These are phyloP conservation scores for Aphidoletes aphidimyza DNA, from an alignment of 2,888 invertebrate genomes.

Conservation along the genomic window DNA sequence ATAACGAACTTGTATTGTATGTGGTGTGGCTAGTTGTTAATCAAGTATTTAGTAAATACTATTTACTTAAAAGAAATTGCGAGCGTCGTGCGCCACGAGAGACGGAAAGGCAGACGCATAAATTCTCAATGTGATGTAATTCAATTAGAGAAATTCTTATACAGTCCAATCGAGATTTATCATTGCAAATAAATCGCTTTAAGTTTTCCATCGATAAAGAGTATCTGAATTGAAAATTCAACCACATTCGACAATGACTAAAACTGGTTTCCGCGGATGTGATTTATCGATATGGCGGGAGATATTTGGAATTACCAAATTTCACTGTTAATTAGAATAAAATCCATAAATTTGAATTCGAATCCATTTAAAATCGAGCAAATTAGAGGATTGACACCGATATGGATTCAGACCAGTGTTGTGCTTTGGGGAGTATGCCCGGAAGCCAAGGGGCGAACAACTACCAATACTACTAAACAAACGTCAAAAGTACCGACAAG, in stretches of 20 bases:
- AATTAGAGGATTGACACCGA: no score
- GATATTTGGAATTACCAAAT: no score
- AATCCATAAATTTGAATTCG: background rate
- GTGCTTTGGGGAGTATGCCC: no score
- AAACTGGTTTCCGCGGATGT: background rate
- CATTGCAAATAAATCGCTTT: background rate
- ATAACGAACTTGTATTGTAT: background rate
- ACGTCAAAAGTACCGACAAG: no score
- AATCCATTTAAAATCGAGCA: background rate
- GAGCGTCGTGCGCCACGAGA: background rate
- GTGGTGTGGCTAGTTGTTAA: background rate
- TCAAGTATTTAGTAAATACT: background rate
- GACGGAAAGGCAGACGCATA: background rate
- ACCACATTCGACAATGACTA: background rate
- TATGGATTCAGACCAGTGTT: no score
- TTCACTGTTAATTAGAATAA: background rate
- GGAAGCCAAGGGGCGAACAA: no score
- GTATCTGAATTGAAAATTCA: background rate
- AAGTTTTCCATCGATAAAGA: background rate
- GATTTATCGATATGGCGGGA: conserved; percentile 29
- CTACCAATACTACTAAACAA: no score
- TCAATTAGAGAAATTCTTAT: background rate
- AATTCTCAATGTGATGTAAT: conserved; percentile 19
- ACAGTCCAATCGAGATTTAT: background rate
- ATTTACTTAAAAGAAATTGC: no score